phyloP scores from a whole-genome alignment of 2,113 vertebrate genomes.

The Alethe castanea region DNA sequence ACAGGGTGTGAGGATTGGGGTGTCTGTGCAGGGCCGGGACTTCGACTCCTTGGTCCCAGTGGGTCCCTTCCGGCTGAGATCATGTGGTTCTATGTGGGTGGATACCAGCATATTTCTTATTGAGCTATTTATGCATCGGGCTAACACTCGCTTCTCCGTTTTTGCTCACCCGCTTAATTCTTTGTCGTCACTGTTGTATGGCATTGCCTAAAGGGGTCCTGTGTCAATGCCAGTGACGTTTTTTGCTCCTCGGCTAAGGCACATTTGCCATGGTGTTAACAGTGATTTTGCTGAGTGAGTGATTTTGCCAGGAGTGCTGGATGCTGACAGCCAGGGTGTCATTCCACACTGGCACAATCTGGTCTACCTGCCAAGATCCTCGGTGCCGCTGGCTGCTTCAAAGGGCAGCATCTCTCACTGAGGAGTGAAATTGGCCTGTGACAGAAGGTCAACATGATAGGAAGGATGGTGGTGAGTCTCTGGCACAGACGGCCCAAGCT shows the following conservation, averaged over 20 bases:
- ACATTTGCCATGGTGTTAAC: fast-evolving
- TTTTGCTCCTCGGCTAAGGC: neutral
- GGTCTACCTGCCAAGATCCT: neutral
- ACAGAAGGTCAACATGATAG: neutral
- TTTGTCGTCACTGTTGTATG: neutral
- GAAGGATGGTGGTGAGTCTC: neutral
- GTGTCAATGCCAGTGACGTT: fast-evolving
- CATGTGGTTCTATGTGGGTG: neutral
- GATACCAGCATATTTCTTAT: fast-evolving
- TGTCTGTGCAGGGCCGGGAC: neutral
- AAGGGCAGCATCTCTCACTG: neutral
- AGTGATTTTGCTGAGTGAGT: neutral
- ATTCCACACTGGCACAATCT: fast-evolving
- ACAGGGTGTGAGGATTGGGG: fast-evolving
- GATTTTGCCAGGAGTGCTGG: neutral
- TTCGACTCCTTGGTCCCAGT: neutral
- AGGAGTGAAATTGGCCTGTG: neutral
- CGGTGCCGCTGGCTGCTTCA: neutral
- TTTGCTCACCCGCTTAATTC: neutral
- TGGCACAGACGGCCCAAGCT: neutral
- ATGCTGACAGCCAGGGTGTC: neutral
- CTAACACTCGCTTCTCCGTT: fast-evolving
- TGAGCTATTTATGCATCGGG: fast-evolving
- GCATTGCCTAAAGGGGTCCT: too few species aligned
- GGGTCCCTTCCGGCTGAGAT: neutral